phyloP scores from a whole-genome alignment of 2,888 invertebrate species.

The Rapana venosa region DNA sequence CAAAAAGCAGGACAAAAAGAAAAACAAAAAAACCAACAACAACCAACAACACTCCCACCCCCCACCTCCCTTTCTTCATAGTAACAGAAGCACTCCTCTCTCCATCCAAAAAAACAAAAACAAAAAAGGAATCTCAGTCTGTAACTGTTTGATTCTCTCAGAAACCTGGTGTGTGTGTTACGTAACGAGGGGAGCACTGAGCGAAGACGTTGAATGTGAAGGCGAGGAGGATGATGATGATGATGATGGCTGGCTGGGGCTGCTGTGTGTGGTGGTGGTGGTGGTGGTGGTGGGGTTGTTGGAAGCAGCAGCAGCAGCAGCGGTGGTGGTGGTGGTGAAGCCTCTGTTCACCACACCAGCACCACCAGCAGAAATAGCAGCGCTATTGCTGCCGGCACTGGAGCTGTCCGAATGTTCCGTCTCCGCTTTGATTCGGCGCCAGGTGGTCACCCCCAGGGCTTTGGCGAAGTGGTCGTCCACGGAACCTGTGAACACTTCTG shows the following conservation, averaged over 20 bases:
- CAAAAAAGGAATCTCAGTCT: neutral
- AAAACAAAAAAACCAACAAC: too few species aligned
- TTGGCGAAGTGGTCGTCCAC: constrained; percentile 96
- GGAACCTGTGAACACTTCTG: constrained; percentile 61
- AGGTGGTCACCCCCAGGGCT: constrained; percentile 87
- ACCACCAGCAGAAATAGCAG: too few species aligned
- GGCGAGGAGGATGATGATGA: neutral
- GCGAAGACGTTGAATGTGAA: constrained; percentile 16
- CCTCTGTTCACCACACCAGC: too few species aligned
- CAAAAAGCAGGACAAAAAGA: too few species aligned
- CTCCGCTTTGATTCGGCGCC: constrained; percentile 80
- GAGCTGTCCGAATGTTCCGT: constrained; percentile 54
- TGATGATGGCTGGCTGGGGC: neutral
- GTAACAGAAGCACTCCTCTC: too few species aligned
- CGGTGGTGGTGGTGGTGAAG: neutral
- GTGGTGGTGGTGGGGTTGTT: neutral
- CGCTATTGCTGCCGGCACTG: neutral
- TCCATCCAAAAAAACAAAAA: too few species aligned
- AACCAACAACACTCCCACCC: too few species aligned
- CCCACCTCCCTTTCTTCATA: too few species aligned
- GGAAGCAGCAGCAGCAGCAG: neutral
- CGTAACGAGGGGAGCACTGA: constrained; percentile 37
- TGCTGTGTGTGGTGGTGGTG: neutral
- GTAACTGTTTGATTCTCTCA: neutral
- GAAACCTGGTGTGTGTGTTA: neutral